A percentile compares a stretch with the other conserved stretches of the same genome.
Conservation (phyloP, 2,113 vertebrate species). For the Xiphophorus maculatus region DNA sequence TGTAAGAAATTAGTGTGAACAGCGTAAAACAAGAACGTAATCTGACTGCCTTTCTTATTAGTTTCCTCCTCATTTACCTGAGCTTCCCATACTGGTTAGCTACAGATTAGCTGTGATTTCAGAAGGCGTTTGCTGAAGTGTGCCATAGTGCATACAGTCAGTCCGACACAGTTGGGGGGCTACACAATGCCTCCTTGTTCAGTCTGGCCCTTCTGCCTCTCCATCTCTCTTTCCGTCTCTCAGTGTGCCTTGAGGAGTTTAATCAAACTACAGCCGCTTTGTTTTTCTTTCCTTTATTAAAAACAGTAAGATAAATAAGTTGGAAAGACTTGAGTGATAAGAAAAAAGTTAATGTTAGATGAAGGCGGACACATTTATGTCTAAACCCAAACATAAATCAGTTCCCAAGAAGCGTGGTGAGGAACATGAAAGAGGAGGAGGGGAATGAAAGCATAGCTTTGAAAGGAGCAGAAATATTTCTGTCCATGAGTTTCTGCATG, state of each 20-base stretch:
- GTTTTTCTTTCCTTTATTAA: background rate
- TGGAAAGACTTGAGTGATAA: constrained; percentile 7
- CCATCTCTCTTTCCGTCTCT: constrained; percentile 65
- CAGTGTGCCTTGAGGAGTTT: constrained; percentile 46
- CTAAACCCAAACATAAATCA: constrained; percentile 68
- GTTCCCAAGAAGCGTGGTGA: constrained; percentile 46
- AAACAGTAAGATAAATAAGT: background rate
- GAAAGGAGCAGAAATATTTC: constrained; percentile 45
- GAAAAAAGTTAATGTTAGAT: constrained; percentile 28
- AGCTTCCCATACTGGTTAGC: constrained; percentile 51
- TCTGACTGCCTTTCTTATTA: background rate
- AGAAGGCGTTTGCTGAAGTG: constrained; percentile 67
- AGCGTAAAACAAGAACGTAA: constrained; percentile 9
- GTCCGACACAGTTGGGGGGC: constrained; percentile 70
- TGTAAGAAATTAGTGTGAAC: background rate
- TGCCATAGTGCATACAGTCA: constrained; percentile 77
- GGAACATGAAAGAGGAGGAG: constrained; percentile 36
- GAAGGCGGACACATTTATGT: constrained; percentile 43
- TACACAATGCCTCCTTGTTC: constrained; percentile 79
- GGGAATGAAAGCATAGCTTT: constrained; percentile 70
- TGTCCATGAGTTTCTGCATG: constrained; percentile 12
- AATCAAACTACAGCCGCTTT: constrained; percentile 49
- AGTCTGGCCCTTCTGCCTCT: constrained; percentile 56
- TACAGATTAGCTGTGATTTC: constrained; percentile 67
- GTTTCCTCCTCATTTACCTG: constrained; percentile 51